A percentile compares a stretch with the other conserved stretches of the same genome.
phyloP scores from a whole-genome alignment of 2,113 vertebrate species.

The Gallinago paraguaiae region DNA sequence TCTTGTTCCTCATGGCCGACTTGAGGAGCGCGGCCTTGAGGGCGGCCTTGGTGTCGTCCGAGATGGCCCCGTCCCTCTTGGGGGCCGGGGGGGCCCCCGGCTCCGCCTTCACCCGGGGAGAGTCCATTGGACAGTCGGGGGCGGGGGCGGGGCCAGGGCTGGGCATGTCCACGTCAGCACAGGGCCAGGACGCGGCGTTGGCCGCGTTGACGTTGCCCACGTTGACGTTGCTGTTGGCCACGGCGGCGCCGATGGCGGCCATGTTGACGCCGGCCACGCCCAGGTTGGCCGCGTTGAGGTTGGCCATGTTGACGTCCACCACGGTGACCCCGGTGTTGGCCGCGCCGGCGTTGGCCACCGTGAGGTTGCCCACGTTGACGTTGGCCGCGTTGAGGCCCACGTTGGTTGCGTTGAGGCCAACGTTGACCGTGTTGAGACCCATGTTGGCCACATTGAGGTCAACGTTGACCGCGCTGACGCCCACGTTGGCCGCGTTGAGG shows the following conservation, averaged over 20 bases:
- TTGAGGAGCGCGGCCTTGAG: slow-evolving; percentile 90
- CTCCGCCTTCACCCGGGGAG: slow-evolving; percentile 59
- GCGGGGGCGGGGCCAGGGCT: slow-evolving; percentile 76
- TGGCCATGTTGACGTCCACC: neutral
- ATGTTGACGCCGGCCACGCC: fast-evolving
- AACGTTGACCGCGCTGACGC: too few relatives aligned
- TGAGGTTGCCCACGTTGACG: too few relatives aligned
- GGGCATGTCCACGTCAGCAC: slow-evolving; percentile 90
- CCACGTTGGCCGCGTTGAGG: too few relatives aligned
- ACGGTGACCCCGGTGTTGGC: too few relatives aligned
- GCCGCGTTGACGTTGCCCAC: too few relatives aligned
- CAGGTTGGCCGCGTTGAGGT: too few relatives aligned
- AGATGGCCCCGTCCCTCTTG: slow-evolving; percentile 89
- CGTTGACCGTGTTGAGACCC: neutral
- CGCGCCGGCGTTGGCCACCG: too few relatives aligned
- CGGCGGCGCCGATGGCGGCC: neutral
- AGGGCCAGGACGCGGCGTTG: neutral
- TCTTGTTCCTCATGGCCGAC: slow-evolving; percentile 86
- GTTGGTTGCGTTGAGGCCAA: too few relatives aligned
- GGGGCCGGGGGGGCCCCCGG: slow-evolving; percentile 61
- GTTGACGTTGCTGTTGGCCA: too few relatives aligned
- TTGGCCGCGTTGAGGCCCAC: neutral
- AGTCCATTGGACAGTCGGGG: neutral
- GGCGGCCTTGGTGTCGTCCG: slow-evolving; percentile 91
- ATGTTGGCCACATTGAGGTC: too few relatives aligned